Base-by-base conservation (phyloP, 2,888 invertebrate species). In the Ectemnius lituratus region DNA sequence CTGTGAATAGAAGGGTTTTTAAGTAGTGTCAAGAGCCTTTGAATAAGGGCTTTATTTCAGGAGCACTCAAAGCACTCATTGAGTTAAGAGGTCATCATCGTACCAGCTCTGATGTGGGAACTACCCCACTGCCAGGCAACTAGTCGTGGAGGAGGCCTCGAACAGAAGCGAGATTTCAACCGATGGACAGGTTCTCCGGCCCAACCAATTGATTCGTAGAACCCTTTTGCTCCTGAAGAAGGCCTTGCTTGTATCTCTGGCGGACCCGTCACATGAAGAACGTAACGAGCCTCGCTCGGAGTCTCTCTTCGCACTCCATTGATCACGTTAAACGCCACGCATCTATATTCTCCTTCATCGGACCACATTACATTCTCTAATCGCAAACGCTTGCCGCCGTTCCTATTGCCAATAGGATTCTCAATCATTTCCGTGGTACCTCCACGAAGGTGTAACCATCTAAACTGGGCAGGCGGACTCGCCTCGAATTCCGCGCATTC, bases 51-150 rank as follows among this genome's bases (percentile, higher is more conserved):
- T 4, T 52, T 52, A 11, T 52, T 52, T 5, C 1, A 0, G 52
- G 14, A 14, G 5, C 52, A 52, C 52, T 52, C 13, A 52, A 14
- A 8, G 6, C 52, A 2, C 16, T 52, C 52, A 16, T 52, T 16
- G 16, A 52, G 52, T 52, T 52, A 52, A 52, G 58, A 52, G 52
- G 52, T 16, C 52, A 16, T 52, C 14, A 52, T 16, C 74, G 2
- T 82, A 90, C 90, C 90, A 64, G 90, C 89, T 78, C 90, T 83
- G 64, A 90, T 87, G 59, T 90, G 89, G 23, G 88, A 88, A 63
- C 90, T 90, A 71, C 97, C 97, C 97, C 97, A 97, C 84, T 97
- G 95, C 97, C 97, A 97, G 75, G 95, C 94, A 52, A 97, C 96
- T 57, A 95, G 92, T 73, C 94, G 92, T 0, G 97, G 97, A 70